phyloP scores from a whole-genome alignment of 2,797 vertebrate genomes.

The Atherinosoma microstoma region DNA sequence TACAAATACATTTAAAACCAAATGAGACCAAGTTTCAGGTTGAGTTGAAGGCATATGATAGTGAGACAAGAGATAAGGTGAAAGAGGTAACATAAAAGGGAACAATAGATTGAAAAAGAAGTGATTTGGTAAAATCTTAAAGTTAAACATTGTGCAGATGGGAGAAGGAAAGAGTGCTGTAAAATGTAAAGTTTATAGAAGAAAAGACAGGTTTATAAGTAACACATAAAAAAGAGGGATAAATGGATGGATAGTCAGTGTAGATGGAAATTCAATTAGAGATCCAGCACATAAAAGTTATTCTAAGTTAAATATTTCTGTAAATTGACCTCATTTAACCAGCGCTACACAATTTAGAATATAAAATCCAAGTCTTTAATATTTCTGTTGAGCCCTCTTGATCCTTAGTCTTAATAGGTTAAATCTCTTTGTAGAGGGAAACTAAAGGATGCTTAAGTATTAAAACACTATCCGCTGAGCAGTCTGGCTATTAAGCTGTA shows the following conservation, averaged over 20 bases:
- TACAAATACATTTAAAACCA: too few species aligned
- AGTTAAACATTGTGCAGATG: too few species aligned
- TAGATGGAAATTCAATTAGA: conserved; percentile 16
- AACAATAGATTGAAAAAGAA: background rate
- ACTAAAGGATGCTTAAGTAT: conserved; percentile 23
- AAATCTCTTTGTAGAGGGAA: conserved; percentile 39
- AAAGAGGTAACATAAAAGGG: background rate
- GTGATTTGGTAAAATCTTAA: background rate
- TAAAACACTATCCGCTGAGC: conserved; percentile 29
- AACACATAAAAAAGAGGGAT: conserved; percentile 5
- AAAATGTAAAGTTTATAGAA: conserved; percentile 16
- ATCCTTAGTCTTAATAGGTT: conserved; percentile 22
- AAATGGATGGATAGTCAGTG: background rate
- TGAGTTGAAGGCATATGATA: too few species aligned
- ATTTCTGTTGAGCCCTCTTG: background rate
- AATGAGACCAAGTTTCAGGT: too few species aligned
- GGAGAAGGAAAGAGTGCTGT: too few species aligned
- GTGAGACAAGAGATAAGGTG: background rate
- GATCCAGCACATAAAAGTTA: conserved; percentile 15
- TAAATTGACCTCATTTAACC: conserved; percentile 27
- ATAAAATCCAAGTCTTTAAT: conserved; percentile 34
- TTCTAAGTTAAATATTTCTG: conserved; percentile 19
- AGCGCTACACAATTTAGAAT: conserved; percentile 13
- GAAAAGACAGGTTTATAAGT: background rate
- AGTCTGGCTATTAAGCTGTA: conserved; percentile 36